Evolutionary conservation across 2,113 vertebrate genomes (phyloP).

Genomic region (Archilochus colubris): DNA sequence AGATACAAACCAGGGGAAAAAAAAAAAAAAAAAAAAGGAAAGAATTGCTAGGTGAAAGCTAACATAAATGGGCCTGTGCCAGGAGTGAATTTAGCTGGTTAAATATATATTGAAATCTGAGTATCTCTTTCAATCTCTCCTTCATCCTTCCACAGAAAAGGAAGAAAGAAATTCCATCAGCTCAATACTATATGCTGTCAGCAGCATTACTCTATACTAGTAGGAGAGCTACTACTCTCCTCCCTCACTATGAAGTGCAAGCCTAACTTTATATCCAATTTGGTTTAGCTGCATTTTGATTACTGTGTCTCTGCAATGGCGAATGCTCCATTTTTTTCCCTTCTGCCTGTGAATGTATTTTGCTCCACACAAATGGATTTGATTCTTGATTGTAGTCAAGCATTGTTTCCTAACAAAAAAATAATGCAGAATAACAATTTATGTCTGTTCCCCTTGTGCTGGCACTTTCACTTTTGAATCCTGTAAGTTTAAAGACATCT

Average conservation of each 20-base stretch:
- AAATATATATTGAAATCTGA: constrained; percentile 32
- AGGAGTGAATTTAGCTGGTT: background rate
- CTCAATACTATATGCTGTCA: constrained; percentile 10
- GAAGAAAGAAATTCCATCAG: constrained; percentile 30
- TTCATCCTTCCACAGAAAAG: constrained; percentile 6
- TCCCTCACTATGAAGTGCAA: background rate
- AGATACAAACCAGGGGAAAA: background rate
- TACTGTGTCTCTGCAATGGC: background rate
- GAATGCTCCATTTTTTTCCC: background rate
- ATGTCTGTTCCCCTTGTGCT: constrained; percentile 24
- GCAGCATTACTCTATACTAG: background rate
- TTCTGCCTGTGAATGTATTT: background rate
- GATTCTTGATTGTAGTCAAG: background rate
- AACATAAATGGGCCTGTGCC: background rate
- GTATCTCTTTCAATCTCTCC: constrained; percentile 19
- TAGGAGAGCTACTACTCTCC: background rate
- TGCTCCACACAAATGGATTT: background rate
- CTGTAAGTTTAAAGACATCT: background rate
- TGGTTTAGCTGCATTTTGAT: background rate
- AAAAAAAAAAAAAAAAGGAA: too few relatives aligned
- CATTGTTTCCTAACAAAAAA: background rate
- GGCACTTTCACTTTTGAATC: constrained; percentile 53
- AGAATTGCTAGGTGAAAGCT: background rate
- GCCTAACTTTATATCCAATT: constrained; percentile 4
- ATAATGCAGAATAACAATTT: constrained; percentile 33